phyloP scores from a whole-genome alignment of 2,113 vertebrate genomes.

The Apodemus sylvaticus region DNA sequence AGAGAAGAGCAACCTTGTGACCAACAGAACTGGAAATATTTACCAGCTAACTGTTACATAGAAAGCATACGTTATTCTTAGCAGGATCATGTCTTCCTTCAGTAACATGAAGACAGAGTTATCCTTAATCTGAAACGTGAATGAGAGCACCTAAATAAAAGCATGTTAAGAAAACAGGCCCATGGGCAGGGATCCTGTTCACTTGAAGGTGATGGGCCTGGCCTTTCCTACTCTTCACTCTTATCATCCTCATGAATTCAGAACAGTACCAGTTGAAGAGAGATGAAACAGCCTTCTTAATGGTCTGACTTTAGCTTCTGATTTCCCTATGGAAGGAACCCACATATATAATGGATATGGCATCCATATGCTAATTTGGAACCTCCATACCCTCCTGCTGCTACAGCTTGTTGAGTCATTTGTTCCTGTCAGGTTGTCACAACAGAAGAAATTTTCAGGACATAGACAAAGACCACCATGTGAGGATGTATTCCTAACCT shows the following conservation, averaged over 20 bases:
- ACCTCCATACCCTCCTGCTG: slow-evolving; percentile 5
- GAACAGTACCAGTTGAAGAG: not conserved
- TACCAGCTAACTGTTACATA: not conserved
- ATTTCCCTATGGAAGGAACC: not conserved
- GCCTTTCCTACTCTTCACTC: not conserved
- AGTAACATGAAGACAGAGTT: not conserved
- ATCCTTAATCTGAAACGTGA: not conserved
- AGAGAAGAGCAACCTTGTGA: not conserved
- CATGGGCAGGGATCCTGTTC: not conserved
- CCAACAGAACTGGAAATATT: not conserved
- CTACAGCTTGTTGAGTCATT: slow-evolving; percentile 55
- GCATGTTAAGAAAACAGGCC: not conserved
- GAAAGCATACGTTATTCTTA: not conserved
- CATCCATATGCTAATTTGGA: slow-evolving; percentile 53
- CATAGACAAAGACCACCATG: slow-evolving; percentile 63
- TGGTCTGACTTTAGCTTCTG: not conserved
- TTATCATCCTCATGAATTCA: not conserved
- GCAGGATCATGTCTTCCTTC: not conserved
- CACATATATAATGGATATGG: not conserved
- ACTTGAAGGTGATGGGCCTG: not conserved
- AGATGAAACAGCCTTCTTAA: not conserved
- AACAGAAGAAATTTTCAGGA: slow-evolving; percentile 58
- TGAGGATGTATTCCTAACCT: slow-evolving; percentile 74
- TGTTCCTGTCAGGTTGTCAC: slow-evolving; percentile 55
- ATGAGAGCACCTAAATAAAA: not conserved